Conservation (phyloP, 2,113 vertebrate species). For the Thryonomys swinderianus region DNA sequence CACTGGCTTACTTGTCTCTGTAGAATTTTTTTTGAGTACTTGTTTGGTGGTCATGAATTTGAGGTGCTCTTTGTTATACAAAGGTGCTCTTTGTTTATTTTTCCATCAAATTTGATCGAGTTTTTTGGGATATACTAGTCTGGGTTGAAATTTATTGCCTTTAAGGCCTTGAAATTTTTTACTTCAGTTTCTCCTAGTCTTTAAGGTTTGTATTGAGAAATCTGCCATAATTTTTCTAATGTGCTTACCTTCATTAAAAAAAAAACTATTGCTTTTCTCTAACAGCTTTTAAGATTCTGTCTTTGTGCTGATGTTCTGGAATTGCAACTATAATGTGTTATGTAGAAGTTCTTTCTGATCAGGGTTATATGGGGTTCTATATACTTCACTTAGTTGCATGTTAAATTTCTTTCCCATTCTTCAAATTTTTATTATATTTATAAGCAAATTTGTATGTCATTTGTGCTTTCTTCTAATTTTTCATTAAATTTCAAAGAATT, state of each 20-base stretch:
- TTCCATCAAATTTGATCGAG: neutral
- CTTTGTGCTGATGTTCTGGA: neutral
- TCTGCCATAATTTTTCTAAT: neutral
- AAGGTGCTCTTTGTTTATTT: neutral
- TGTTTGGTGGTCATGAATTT: neutral
- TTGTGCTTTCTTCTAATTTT: neutral
- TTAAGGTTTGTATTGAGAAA: neutral
- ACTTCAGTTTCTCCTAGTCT: neutral
- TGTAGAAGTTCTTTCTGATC: neutral
- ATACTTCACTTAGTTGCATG: neutral
- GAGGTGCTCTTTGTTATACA: neutral
- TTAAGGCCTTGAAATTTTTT: neutral
- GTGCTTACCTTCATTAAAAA: neutral
- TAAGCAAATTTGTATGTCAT: neutral
- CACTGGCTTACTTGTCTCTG: neutral
- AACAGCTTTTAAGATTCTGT: neutral
- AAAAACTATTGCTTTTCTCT: neutral
- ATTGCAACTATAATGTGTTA: neutral
- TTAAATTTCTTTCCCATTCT: neutral
- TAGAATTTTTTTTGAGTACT: neutral
- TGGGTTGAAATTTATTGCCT: no score
- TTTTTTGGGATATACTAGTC: no score
- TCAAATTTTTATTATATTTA: neutral
- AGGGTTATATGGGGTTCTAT: neutral
- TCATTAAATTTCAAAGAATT: neutral